Evolutionary conservation across 2,797 vertebrate genomes (phyloP).

Genomic region (Crocodylus rhombifer): DNA sequence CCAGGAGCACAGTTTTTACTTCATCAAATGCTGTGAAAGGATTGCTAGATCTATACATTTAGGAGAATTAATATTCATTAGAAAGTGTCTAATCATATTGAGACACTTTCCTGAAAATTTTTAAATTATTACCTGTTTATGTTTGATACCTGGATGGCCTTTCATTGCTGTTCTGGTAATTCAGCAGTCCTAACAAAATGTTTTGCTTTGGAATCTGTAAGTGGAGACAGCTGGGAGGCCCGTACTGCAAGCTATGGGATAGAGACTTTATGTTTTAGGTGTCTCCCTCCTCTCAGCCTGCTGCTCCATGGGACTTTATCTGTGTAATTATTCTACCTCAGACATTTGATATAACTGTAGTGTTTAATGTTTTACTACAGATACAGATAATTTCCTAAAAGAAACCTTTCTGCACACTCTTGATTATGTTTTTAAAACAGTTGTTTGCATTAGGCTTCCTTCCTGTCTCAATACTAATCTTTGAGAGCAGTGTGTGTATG

Average conservation of each 20-base stretch:
- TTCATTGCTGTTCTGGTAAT: conserved; percentile 4
- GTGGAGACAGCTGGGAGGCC: not conserved
- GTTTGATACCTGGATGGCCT: rapidly evolving
- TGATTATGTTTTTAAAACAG: not conserved
- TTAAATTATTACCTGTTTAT: not conserved
- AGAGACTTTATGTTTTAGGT: not conserved
- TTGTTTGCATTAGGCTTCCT: not conserved
- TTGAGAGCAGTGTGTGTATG: not conserved
- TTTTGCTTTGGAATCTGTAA: not conserved
- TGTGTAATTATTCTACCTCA: not conserved
- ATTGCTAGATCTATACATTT: not conserved
- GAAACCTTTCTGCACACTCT: not conserved
- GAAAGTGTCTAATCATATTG: not conserved
- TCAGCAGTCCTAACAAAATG: not conserved
- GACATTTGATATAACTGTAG: not conserved
- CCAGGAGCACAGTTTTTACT: too few species aligned
- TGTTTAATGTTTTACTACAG: not conserved
- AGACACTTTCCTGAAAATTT: not conserved
- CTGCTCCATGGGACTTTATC: rapidly evolving
- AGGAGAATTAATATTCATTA: not conserved
- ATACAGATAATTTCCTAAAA: not conserved
- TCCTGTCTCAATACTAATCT: not conserved
- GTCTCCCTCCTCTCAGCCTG: not conserved
- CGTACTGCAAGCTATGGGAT: not conserved
- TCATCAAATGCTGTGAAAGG: not conserved